Conservation (phyloP, 2,113 vertebrate genomes). For the Ailuropoda melanoleuca region DNA sequence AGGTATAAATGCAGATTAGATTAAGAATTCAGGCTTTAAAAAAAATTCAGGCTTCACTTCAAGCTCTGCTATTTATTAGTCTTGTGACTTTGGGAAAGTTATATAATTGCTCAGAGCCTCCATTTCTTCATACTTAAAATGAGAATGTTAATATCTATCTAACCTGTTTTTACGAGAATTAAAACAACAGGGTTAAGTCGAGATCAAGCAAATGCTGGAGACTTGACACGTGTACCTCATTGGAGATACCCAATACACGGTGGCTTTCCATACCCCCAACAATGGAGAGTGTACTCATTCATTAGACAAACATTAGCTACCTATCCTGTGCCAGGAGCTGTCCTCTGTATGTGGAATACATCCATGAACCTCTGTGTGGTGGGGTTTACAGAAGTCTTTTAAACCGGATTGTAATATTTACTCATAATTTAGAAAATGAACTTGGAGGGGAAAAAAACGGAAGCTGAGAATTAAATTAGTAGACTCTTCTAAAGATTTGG, state of each 20-base stretch:
- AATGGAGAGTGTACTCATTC: background rate
- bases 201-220: background rate
- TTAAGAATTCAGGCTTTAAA: background rate
- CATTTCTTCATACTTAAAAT: constrained; percentile 4
- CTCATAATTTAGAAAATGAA: background rate
- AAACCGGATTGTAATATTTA: background rate
- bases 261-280: background rate
- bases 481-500: background rate
- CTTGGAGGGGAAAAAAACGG: background rate
- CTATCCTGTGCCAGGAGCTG: background rate
- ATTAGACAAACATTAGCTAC: background rate
- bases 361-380: background rate
- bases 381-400: background rate
- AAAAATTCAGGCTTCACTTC: constrained; percentile 5
- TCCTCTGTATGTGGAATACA: background rate
- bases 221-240: background rate
- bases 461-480: background rate
- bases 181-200: background rate
- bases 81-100: background rate
- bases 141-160: background rate
- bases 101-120: background rate
- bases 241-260: background rate
- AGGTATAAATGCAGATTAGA: background rate
- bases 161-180: background rate
- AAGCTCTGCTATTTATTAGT: background rate